phyloP scores from a whole-genome alignment of 2,797 vertebrate genomes.

The Otus scops region DNA sequence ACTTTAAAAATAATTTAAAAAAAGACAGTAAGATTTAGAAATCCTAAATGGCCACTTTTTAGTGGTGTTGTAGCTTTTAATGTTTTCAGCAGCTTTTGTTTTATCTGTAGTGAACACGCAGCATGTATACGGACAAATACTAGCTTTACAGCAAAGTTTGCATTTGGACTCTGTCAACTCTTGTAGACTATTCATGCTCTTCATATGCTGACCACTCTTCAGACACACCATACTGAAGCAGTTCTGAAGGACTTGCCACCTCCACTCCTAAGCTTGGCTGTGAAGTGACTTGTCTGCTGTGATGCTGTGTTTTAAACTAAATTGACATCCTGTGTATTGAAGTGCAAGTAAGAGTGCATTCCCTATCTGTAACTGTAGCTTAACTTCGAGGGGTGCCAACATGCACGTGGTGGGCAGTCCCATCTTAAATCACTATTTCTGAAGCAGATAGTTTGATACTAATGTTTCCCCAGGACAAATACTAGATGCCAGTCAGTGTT shows the following conservation, averaged over 20 bases:
- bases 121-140: background rate
- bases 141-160: background rate
- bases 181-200: background rate
- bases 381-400: background rate
- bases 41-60: background rate
- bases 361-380: background rate
- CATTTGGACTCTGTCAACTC: background rate
- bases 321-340: background rate
- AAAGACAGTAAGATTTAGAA: background rate
- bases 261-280: background rate
- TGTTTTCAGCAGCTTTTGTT: background rate
- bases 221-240: background rate
- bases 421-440: background rate
- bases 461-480: too few species aligned
- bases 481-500: background rate
- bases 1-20: background rate
- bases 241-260: background rate
- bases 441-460: too few species aligned
- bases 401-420: background rate
- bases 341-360: background rate
- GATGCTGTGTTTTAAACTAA: background rate
- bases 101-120: background rate
- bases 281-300: background rate
- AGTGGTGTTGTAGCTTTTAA: background rate
- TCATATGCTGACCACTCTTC: background rate